Percentiles rank a stretch among this genome's conserved stretches.
These are phyloP conservation scores for Leptinotarsa peninsularis DNA, from an alignment of 2,888 invertebrate genomes.

Conservation along the genomic window DNA sequence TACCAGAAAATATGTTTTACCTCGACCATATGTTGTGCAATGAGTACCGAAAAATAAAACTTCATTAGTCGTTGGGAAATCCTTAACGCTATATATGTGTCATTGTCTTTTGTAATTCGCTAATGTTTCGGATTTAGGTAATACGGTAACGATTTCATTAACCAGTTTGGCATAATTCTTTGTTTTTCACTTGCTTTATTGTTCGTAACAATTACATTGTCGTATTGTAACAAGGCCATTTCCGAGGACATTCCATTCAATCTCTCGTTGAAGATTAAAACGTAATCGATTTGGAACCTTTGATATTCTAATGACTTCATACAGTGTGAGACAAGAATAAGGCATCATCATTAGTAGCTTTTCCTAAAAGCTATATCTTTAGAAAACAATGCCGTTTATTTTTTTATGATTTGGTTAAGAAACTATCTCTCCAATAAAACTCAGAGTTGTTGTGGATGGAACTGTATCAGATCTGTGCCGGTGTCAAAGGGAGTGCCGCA, in stretches of 20 bases:
- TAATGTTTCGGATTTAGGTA: background rate
- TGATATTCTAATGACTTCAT: background rate
- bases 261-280: background rate
- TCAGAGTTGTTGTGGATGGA: too few relatives aligned
- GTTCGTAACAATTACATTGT: background rate
- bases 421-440: too few relatives aligned
- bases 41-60: slow-evolving; percentile 6
- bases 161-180: background rate
- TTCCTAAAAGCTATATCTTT: too few relatives aligned
- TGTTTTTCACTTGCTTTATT: slow-evolving; percentile 7
- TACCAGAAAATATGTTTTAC: slow-evolving; percentile 1
- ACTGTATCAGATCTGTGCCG: too few relatives aligned
- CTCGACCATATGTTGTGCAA: slow-evolving; percentile 13
- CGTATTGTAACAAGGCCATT: background rate
- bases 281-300: background rate
- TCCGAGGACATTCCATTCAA: background rate
- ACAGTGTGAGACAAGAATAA: too few relatives aligned
- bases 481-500: too few relatives aligned
- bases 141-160: slow-evolving; percentile 7
- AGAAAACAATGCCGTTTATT: too few relatives aligned
- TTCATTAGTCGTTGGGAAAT: background rate
- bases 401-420: too few relatives aligned
- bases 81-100: slow-evolving; percentile 2
- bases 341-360: too few relatives aligned
- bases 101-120: slow-evolving; percentile 10